phyloP scores from a whole-genome alignment of 2,113 vertebrate genomes.

The Aphyosemion australe region DNA sequence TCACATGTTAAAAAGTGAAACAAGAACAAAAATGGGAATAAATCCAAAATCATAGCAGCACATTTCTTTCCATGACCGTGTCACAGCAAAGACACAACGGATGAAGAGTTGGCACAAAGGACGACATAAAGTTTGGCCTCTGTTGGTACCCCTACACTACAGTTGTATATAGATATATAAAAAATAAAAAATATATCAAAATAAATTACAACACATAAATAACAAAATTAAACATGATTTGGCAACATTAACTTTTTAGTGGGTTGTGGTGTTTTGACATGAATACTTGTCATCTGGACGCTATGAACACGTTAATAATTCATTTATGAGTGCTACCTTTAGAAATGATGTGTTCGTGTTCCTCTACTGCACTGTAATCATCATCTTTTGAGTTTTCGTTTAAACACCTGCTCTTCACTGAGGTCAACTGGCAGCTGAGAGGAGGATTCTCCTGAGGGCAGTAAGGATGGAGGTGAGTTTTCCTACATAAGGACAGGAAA shows the following conservation, averaged over 20 bases:
- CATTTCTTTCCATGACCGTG: slow-evolving; percentile 6
- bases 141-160: slow-evolving; percentile 55
- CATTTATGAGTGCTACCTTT: slow-evolving; percentile 51
- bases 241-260: slow-evolving; percentile 69
- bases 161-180: slow-evolving; percentile 64
- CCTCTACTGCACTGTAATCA: slow-evolving; percentile 27
- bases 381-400: neutral
- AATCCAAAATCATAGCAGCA: slow-evolving; percentile 63
- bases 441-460: slow-evolving; percentile 34
- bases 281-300: slow-evolving; percentile 18
- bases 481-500: slow-evolving; percentile 2
- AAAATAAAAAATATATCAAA: slow-evolving; percentile 69
- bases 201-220: slow-evolving; percentile 78
- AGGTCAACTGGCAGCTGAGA: neutral
- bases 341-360: slow-evolving; percentile 44
- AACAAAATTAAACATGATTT: slow-evolving; percentile 65
- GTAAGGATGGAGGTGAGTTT: slow-evolving; percentile 27
- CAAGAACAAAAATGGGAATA: slow-evolving; percentile 1
- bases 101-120: slow-evolving; percentile 75
- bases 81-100: slow-evolving; percentile 46
- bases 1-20: neutral
- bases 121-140: slow-evolving; percentile 65
- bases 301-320: slow-evolving; percentile 41
- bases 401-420: no score
- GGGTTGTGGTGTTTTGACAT: slow-evolving; percentile 36